Base-by-base conservation (phyloP, 2,888 invertebrate genomes). In the Aproaerema taeniolella region DNA sequence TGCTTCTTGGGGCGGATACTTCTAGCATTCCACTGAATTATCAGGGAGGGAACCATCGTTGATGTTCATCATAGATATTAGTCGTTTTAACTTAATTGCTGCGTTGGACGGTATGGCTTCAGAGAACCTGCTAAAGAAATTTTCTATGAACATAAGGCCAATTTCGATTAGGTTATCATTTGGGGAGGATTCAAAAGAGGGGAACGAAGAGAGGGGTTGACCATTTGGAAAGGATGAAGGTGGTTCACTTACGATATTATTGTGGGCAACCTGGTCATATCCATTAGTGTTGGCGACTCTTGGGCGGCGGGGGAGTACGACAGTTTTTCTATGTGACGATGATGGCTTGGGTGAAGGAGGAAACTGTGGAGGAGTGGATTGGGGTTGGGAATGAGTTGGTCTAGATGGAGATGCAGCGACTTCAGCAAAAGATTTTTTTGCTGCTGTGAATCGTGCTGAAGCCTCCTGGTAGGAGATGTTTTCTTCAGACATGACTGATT, bases 381-480 rank as follows among this genome's bases (percentile, higher is more conserved):
- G 31, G 20, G 29, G 6, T 6, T n/a, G n/a, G n/a, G n/a, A 12
- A 8, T 3, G 3, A 5, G 14, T 4, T 8, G 12, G 30, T 12
- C 12, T 30, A 11, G 30, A 30, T n/a, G n/a, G n/a, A n/a, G n/a
- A n/a, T 28, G 30, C 30, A 30, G 30, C 12, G 20, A 33, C 20
- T 2, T 33, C 32, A 20, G 20, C n/a, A 11, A n/a, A 33, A 10
- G 20, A 11, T 2, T 20, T 3, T 12, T 11, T 7, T 2, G 12
- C n/a, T 11, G 32, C 20, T 9, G 32, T 17, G 20, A 20, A 10
- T 17, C 32, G 32, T 7, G 16, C 3, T 2, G 36, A 41, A 0
- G 52, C 50, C 10, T 54, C 48, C 2, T 20, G 2, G 15, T 46
- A 54, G 1, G 49, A 50, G 0, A 51, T 32, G 11, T 43, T 39